Conservation (phyloP, 1,140 invertebrate species). For the Pomacea maculata region DNA sequence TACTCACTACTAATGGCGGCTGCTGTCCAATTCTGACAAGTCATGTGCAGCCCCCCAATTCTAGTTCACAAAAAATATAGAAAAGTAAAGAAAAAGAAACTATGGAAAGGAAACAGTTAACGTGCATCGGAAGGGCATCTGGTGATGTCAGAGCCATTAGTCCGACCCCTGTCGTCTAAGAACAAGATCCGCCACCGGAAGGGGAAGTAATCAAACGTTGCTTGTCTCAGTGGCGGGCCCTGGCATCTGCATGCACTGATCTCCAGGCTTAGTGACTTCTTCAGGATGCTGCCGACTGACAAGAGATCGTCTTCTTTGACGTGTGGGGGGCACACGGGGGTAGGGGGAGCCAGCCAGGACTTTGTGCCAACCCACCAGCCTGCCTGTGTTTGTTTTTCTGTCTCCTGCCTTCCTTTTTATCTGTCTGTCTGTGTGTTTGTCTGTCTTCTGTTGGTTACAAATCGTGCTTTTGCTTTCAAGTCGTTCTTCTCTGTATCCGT, state of each 20-base stretch:
- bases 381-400: background rate
- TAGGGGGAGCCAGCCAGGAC: background rate
- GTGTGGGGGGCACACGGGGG: background rate
- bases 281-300: background rate
- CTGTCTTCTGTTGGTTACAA: background rate
- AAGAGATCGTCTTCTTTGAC: background rate
- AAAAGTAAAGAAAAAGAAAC: background rate
- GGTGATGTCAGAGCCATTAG: background rate
- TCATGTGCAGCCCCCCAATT: too few species aligned
- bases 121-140: background rate
- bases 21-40: too few species aligned
- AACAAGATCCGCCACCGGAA: too few species aligned
- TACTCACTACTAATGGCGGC: too few species aligned
- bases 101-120: background rate
- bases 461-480: background rate
- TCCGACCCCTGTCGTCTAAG: too few species aligned
- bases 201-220: background rate
- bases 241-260: background rate
- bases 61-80: too few species aligned
- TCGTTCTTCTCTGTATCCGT: background rate
- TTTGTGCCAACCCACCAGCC: background rate
- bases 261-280: background rate
- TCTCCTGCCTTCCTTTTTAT: background rate
- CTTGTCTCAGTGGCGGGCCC: background rate
- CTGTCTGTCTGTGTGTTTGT: conserved; percentile 14